Evolutionary conservation across 2,113 vertebrate genomes (phyloP).

Genomic region (Sarotherodon lohbergeri): DNA sequence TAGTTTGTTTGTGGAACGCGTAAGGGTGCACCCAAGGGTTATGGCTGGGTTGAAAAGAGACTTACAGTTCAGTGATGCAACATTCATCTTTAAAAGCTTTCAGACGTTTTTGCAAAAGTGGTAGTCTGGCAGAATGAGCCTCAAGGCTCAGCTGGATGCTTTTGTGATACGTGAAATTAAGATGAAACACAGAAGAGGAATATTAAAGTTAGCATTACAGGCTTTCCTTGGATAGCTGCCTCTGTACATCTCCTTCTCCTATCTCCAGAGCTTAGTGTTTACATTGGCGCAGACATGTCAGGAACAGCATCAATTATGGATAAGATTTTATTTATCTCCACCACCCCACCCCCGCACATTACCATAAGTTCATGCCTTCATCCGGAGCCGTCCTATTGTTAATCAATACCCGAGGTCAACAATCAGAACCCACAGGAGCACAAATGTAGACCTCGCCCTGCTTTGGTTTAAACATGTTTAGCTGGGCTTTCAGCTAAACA

Average conservation of each 20-base stretch:
- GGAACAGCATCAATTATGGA: conserved; percentile 54
- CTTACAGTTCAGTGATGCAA: background rate
- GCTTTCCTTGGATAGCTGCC: background rate
- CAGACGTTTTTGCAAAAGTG: background rate
- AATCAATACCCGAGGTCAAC: conserved; percentile 8
- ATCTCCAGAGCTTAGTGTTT: background rate
- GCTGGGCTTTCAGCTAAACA: background rate
- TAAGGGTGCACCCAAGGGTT: background rate
- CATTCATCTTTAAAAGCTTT: background rate
- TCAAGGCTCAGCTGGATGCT: background rate
- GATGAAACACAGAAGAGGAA: background rate
- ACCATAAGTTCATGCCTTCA: conserved; percentile 29
- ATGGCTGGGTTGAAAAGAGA: background rate
- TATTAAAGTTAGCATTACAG: background rate
- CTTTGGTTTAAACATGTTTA: background rate
- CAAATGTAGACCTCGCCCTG: background rate
- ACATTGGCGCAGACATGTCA: background rate
- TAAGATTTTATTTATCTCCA: conserved; percentile 27
- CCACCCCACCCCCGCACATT: background rate
- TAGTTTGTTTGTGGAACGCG: background rate
- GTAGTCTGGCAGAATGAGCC: background rate
- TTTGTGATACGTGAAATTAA: background rate
- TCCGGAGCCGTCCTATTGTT: conserved; percentile 1
- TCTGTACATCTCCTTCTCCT: background rate
- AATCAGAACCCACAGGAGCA: background rate